These are phyloP conservation scores for Pica pica DNA, from an alignment of 2,113 vertebrate genomes.

Conservation along the genomic window DNA sequence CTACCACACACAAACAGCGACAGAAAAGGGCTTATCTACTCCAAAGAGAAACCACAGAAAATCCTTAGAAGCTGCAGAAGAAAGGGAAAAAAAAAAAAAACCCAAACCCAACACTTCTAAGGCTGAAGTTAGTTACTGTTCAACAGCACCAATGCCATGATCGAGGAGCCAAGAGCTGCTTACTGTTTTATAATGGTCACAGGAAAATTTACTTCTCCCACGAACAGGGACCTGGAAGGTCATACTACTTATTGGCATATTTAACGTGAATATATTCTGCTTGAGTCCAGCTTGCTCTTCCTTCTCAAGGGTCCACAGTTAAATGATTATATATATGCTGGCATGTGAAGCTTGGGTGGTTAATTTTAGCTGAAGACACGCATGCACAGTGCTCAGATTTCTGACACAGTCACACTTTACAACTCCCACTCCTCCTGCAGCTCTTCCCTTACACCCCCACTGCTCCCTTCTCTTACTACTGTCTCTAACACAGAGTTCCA, in stretches of 20 bases:
- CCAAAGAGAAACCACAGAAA: neutral
- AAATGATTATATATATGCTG: constrained; percentile 18
- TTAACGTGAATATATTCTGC: neutral
- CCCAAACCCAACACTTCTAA: neutral
- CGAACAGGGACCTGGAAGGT: constrained; percentile 74
- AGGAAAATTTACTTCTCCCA: constrained; percentile 82
- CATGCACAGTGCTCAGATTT: constrained; percentile 61
- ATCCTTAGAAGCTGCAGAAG: neutral
- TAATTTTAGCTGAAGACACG: constrained; percentile 81
- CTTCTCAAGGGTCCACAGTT: constrained; percentile 25
- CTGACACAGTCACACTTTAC: constrained; percentile 49
- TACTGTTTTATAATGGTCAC: constrained; percentile 85
- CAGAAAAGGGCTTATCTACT: neutral
- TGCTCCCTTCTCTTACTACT: neutral
- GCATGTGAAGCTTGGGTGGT: constrained; percentile 39
- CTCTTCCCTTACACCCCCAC: neutral
- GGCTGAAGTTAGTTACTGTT: neutral
- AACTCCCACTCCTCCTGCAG: neutral
- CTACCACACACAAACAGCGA: neutral
- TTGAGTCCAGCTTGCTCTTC: neutral
- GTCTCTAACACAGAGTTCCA: neutral
- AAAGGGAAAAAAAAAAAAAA: neutral
- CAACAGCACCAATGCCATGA: neutral
- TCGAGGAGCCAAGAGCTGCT: constrained; percentile 48
- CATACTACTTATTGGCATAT: constrained; percentile 70